These are phyloP conservation scores for Enteromius trimaculatus DNA, from an alignment of 2,797 vertebrate genomes.

Conservation along the genomic window DNA sequence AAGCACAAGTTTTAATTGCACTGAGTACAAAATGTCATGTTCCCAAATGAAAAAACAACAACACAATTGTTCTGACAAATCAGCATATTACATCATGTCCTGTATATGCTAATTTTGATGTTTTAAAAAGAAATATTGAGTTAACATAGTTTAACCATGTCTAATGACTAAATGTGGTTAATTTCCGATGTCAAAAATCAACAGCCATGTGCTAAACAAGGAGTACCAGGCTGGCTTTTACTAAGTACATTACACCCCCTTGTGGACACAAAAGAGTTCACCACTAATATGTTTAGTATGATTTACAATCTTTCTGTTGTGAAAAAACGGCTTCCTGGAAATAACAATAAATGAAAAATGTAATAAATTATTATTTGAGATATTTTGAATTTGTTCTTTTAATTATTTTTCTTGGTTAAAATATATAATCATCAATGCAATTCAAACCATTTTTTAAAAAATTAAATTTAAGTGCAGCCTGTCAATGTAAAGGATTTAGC, in stretches of 20 bases:
- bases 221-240: background rate
- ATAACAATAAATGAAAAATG: constrained; percentile 4
- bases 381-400: background rate
- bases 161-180: background rate
- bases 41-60: background rate
- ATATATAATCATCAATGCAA: background rate
- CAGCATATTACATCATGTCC: background rate
- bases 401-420: background rate
- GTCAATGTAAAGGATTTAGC: background rate
- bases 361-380: constrained; percentile 16
- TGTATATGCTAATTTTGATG: background rate
- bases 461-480: background rate
- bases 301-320: constrained; percentile 11
- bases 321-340: background rate
- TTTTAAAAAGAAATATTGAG: background rate
- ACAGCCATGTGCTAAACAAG: background rate
- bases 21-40: background rate
- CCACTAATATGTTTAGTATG: background rate
- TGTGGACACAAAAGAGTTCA: constrained; percentile 66
- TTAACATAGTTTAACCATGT: constrained; percentile 11
- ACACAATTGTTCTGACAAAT: background rate
- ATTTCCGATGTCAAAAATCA: background rate
- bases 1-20: background rate
- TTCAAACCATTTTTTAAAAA: background rate
- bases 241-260: constrained; percentile 68